phyloP scores from a whole-genome alignment of 2,113 vertebrate species.

The Rhadina sibilatrix region DNA sequence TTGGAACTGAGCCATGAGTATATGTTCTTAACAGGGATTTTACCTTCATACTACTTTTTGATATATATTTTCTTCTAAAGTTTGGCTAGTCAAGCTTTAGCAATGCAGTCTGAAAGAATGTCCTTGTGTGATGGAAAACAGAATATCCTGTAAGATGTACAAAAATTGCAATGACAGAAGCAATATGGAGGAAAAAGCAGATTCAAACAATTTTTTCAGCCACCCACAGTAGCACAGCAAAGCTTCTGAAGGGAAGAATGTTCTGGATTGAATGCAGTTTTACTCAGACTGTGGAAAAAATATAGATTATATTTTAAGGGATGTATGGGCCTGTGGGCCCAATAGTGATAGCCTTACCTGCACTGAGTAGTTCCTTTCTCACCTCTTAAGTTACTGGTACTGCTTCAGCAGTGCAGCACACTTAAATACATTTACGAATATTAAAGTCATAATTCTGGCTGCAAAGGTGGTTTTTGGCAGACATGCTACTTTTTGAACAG shows the following conservation, averaged over 20 bases:
- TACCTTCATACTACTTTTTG: background rate
- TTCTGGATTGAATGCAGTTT: background rate
- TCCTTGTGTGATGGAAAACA: background rate
- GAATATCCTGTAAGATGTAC: background rate
- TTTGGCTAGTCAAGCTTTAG: background rate
- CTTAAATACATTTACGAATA: background rate
- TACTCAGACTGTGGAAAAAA: background rate
- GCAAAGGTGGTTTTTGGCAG: background rate
- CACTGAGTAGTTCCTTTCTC: background rate
- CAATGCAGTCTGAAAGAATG: background rate
- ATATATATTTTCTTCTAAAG: background rate
- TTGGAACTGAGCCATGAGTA: background rate
- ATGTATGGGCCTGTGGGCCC: background rate
- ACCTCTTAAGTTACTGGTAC: background rate
- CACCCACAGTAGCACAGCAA: background rate
- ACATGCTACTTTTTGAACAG: background rate
- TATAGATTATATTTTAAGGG: accelerated
- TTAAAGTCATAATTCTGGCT: background rate
- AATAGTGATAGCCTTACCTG: background rate
- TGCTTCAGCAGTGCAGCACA: background rate
- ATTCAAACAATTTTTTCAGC: background rate
- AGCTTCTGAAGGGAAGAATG: background rate
- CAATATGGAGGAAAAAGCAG: background rate
- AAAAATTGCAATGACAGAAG: background rate
- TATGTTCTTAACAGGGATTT: background rate